These are phyloP conservation scores for Crotalus helleri DNA, from an alignment of 2,113 vertebrate species.

Conservation along the genomic window DNA sequence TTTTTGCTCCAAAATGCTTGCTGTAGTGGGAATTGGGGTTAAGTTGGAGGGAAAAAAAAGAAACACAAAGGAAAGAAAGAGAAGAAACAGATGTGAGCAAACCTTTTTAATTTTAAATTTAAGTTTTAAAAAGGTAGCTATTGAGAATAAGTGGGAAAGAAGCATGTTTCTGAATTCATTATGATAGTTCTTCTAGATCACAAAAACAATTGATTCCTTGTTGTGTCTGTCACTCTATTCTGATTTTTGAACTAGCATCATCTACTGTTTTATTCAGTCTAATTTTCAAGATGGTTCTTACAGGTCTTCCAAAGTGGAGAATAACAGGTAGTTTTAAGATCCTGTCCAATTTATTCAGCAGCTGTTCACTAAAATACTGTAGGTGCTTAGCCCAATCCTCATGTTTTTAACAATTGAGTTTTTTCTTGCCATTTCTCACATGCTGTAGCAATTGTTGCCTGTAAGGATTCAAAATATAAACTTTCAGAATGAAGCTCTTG, in stretches of 20 bases:
- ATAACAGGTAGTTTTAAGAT: neutral
- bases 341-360: neutral
- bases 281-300: neutral
- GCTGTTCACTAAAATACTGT: too few species aligned
- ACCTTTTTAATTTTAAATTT: neutral
- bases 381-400: neutral
- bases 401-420: neutral
- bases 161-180: neutral
- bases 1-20: neutral
- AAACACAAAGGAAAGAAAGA: neutral
- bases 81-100: neutral
- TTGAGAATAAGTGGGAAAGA: neutral
- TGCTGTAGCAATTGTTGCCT: neutral
- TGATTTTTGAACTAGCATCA: neutral
- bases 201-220: neutral
- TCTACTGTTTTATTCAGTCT: neutral
- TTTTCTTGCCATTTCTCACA: neutral
- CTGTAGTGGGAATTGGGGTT: neutral
- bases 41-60: neutral
- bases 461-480: neutral
- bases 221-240: neutral
- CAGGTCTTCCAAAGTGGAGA: neutral
- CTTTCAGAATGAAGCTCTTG: neutral
- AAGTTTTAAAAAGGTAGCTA: neutral
- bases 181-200: neutral